Base-by-base conservation (phyloP, 2,888 invertebrate genomes). In the Aricia artaxerxes region DNA sequence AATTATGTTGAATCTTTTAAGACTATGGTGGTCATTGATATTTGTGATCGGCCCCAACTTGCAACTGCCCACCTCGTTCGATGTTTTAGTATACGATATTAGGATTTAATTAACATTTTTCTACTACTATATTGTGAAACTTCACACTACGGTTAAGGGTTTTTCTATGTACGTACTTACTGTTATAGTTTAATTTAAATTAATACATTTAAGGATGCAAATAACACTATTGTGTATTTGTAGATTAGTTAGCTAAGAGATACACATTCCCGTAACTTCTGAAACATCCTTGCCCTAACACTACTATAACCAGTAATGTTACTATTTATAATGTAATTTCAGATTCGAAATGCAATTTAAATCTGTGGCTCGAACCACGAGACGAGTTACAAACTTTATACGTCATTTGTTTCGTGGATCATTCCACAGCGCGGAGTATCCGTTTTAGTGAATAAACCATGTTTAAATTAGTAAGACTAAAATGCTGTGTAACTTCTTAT, bases 61-160 rank as follows among this genome's bases (percentile, higher is more conserved):
- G 31, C 69, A 77, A 44, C 57, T 81, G 82, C 84, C 85, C 84
- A 85, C 84, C 84, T 85, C 83, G 80, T 82, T 83, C 83, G 81
- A 82, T 81, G 79, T 81, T 78, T 82, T 84, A 83, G 85, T 85
- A 85, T 85, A 85, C 85, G 85, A 85, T 79, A 69, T 81, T 83
- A 83, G 83, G 80, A 78, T 61, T 78, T 78, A 79, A 77, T 78
- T 81, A 81, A 82, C 78, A 78, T 79, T 81, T 82, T 57, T 82
- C 80, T 82, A 82, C 80, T 77, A 81, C 77, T 82, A 81, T 80
- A 81, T 80, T 81, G 80, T 80, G 80, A 81, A 80, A 81, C 81
- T 79, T 80, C 81, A 81, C 82, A 80, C 78, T 77, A 81, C 81
- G 78, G 80, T 83, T 83, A 82, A 83, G 81, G 78, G 80, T 81